Evolutionary conservation across 2,888 invertebrate genomes (phyloP).

Genomic region (Sabellastarte sp.): DNA sequence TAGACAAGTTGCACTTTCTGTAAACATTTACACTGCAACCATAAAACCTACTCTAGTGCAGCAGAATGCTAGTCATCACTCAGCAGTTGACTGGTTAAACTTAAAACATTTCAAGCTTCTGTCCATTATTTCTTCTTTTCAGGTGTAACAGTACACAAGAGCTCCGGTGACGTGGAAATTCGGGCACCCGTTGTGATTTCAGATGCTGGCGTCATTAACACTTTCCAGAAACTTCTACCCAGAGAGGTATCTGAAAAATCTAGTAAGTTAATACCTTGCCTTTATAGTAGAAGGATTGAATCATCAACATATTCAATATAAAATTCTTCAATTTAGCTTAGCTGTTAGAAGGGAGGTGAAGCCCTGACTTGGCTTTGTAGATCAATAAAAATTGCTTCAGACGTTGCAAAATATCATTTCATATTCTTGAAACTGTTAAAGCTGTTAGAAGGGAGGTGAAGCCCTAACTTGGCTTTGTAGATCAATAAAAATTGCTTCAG

Average conservation of each 20-base stretch:
- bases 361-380: background rate
- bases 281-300: background rate
- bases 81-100: too few species aligned
- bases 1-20: too few species aligned
- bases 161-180: slow-evolving; percentile 38
- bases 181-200: slow-evolving; percentile 49
- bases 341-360: too few species aligned
- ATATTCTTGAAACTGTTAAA: too few species aligned
- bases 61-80: too few species aligned
- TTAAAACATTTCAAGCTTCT: too few species aligned
- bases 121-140: too few species aligned
- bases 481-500: background rate
- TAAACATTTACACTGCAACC: too few species aligned
- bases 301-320: background rate
- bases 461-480: background rate
- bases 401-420: background rate
- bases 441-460: too few species aligned
- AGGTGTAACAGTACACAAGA: slow-evolving; percentile 45
- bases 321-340: background rate
- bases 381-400: background rate
- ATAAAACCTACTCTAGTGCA: too few species aligned
- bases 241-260: slow-evolving; percentile 44
- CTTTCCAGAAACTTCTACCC: slow-evolving; percentile 47
- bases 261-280: slow-evolving; percentile 36
- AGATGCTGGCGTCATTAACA: slow-evolving; percentile 51